Evolutionary conservation across 2,797 vertebrate genomes (phyloP).

Genomic region (Anas acuta): DNA sequence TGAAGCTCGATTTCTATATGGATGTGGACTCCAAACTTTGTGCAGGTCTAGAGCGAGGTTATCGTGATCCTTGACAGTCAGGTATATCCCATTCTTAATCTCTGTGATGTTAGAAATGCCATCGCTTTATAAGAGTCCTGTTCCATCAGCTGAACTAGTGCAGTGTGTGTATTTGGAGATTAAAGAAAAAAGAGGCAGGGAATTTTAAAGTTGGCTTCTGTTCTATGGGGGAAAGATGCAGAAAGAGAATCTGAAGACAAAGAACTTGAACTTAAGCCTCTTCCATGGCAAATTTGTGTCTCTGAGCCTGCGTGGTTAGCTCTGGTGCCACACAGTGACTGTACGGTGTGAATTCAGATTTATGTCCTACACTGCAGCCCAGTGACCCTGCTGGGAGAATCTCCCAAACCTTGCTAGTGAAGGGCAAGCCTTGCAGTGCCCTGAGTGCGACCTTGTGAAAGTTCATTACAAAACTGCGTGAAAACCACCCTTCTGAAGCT

Average conservation of each 20-base stretch:
- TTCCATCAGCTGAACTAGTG: background rate
- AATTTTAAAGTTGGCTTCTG: background rate
- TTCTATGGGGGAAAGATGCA: background rate
- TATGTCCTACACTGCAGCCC: background rate
- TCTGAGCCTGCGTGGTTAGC: fast-evolving
- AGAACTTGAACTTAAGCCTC: background rate
- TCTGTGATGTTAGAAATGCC: background rate
- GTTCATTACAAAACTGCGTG: background rate
- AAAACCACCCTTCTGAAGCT: background rate
- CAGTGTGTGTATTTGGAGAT: background rate
- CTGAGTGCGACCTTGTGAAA: background rate
- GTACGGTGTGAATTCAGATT: background rate
- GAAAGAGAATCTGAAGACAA: background rate
- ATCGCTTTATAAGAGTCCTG: background rate
- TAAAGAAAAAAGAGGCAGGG: background rate
- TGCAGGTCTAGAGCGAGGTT: background rate
- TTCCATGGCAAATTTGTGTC: background rate
- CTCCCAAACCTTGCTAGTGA: background rate
- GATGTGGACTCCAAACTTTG: background rate
- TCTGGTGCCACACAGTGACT: background rate
- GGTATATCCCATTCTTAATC: background rate
- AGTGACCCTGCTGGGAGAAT: background rate
- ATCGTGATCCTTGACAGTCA: background rate
- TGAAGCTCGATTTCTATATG: background rate
- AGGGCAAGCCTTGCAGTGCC: background rate